Percentiles rank a stretch among this genome's conserved stretches.
These are phyloP conservation scores for Nebria ingens DNA, from an alignment of 1,140 invertebrate genomes.

Conservation along the genomic window DNA sequence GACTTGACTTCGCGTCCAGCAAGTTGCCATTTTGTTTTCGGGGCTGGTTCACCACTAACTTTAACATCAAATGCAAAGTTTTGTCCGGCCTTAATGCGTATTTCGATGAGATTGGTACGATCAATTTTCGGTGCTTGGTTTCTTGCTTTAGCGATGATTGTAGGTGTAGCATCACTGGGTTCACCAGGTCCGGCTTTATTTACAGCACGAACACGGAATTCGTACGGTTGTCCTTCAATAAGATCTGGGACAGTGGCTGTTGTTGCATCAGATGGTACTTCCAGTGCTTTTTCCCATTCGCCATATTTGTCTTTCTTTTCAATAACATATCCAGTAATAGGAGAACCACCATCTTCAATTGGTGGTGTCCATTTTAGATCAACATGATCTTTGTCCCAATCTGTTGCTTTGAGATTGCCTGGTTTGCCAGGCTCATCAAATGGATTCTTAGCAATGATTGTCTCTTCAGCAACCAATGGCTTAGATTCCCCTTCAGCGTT, in stretches of 20 bases:
- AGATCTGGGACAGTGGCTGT: constrained; percentile 80
- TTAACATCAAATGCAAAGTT: constrained; percentile 73
- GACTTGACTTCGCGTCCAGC: constrained; percentile 61
- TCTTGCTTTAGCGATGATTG: constrained; percentile 81
- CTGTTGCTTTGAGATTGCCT: constrained; percentile 78
- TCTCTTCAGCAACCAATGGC: constrained; percentile 74
- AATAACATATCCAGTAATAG: constrained; percentile 75
- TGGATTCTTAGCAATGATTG: constrained; percentile 92
- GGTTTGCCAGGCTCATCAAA: constrained; percentile 92
- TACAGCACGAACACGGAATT: constrained; percentile 82
- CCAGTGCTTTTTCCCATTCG: constrained; percentile 85
- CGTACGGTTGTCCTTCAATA: constrained; percentile 81
- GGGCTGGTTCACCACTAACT: constrained; percentile 80
- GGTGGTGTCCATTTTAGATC: constrained; percentile 81
- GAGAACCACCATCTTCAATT: constrained; percentile 71
- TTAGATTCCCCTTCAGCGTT: constrained; percentile 95
- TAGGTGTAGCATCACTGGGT: constrained; percentile 76
- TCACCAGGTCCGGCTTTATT: constrained; percentile 91
- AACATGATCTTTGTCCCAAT: constrained; percentile 94
- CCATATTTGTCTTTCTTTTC: constrained; percentile 93
- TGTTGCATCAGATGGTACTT: constrained; percentile 68
- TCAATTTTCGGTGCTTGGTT: constrained; percentile 82
- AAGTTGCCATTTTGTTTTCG: constrained; percentile 79
- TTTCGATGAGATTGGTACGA: constrained; percentile 70
- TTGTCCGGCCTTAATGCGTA: constrained; percentile 82